Evolutionary conservation across 1,140 invertebrate genomes (phyloP).

Genomic region (Choristoneura fumiferana): DNA sequence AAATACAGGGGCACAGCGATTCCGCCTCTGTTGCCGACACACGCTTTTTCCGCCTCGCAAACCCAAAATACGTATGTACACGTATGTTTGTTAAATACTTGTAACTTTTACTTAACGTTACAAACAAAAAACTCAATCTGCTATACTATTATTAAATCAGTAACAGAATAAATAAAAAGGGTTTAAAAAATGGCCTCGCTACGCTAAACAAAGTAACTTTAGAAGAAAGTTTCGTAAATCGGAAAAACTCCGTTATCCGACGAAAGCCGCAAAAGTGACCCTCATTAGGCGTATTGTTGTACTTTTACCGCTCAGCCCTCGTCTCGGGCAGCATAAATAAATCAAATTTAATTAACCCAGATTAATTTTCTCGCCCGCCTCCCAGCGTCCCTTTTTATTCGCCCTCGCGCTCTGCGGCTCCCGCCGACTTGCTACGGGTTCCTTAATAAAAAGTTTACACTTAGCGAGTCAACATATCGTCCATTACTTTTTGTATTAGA

Average conservation of each 20-base stretch:
- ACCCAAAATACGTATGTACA: conserved; percentile 21
- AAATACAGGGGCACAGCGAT: conserved; percentile 68
- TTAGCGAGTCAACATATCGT: conserved; percentile 15
- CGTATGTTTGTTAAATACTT: neutral
- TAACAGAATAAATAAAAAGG: neutral
- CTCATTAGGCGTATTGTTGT: conserved; percentile 24
- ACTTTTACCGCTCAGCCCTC: conserved; percentile 12
- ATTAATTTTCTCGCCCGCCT: conserved; percentile 41
- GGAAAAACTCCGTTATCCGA: conserved; percentile 29
- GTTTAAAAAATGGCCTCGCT: neutral
- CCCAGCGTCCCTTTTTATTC: neutral
- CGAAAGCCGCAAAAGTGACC: conserved; percentile 23
- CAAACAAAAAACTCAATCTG: neutral
- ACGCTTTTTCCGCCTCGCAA: conserved; percentile 30
- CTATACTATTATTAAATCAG: neutral
- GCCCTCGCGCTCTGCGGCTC: neutral
- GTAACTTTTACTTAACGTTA: neutral
- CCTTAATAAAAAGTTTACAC: conserved; percentile 19
- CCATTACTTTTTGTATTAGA: conserved; percentile 8
- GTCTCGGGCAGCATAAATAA: conserved; percentile 24
- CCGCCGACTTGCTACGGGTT: conserved; percentile 9
- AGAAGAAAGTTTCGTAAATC: conserved; percentile 38
- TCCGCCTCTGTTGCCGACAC: conserved; percentile 33
- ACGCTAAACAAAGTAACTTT: conserved; percentile 7
- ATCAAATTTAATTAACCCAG: conserved; percentile 55